Percentiles rank a stretch among this genome's conserved stretches.
Conservation (phyloP, 1,140 invertebrate genomes). For the Phenacoccus solenopsis region DNA sequence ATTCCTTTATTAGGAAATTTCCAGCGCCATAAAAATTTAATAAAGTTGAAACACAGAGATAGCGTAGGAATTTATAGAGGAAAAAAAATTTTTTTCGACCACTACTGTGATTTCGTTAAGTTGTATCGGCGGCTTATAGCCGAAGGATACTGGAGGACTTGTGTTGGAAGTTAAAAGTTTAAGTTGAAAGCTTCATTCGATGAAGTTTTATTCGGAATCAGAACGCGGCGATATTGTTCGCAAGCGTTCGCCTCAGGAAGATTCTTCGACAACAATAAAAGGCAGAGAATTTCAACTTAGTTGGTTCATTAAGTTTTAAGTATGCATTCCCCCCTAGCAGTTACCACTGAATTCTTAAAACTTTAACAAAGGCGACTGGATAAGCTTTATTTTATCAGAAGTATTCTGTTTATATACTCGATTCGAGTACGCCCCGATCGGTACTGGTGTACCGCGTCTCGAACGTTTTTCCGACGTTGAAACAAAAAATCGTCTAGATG, state of each 20-base stretch:
- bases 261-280: slow-evolving; percentile 3
- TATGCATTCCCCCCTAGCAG: background rate
- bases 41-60: background rate
- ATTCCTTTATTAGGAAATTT: background rate
- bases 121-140: background rate
- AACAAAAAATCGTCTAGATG: background rate
- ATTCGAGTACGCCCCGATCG: background rate
- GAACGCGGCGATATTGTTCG: background rate
- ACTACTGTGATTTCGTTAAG: background rate
- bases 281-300: background rate
- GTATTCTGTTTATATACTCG: slow-evolving; percentile 2
- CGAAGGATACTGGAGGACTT: background rate
- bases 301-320: slow-evolving; percentile 3
- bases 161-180: background rate
- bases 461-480: background rate
- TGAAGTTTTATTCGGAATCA: background rate
- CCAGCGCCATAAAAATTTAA: background rate
- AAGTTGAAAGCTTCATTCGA: background rate
- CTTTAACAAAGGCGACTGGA: background rate
- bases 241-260: background rate
- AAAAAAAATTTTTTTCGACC: slow-evolving; percentile 2
- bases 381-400: slow-evolving; percentile 3
- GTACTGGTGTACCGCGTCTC: background rate
- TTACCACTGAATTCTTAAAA: background rate
- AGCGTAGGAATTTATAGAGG: background rate